Evolutionary conservation across 1,140 invertebrate species (phyloP), one percentile per base, ranked within the genome.

Genomic region (Trissolcus basalis): DNA sequence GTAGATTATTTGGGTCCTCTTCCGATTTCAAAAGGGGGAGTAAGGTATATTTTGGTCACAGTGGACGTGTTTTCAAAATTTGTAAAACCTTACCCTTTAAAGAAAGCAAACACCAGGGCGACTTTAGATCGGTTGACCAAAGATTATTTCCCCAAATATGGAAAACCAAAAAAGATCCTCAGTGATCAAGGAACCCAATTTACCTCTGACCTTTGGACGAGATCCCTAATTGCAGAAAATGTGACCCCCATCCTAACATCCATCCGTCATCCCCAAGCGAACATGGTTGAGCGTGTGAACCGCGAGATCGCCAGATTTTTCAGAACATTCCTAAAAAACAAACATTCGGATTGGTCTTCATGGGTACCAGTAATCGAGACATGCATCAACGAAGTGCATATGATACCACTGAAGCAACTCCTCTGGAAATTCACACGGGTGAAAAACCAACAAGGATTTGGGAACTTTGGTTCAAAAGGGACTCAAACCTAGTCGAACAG

Each of bases 51-150:
- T 9, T 72, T 89, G 0, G 81, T 76, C 0, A 71, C 89, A 1
- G 68, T 88, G 0, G 86, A 89, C 67, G 83, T 56, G 0, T 88
- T 88, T 71, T 80, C 80, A 1, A 89, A 89, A 61, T 87, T 85
- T 65, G 74, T 39, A 0, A 50, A 35, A 35, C 14, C 88, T 35
- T 86, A 83, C 59, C 76, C 85, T 0, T 79, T 82, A 12, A 76
- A 63, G 14, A 78, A 63, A 32, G 80, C 82, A 0, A 77, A 60
- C 4, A 70, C 83, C 0, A 58, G 65, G 15, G 45, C 78, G 0
- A 67, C 56, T 0, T 56, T 73, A 0, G 44, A 59, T 65, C 64
- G 47, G 41, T 53, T 9, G 7, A 45, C n/a, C 14, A 39, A 12
- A 58, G 63, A 11, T 10, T 49, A 32, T 49, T 61, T 75, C 3